These are phyloP conservation scores for Lophius piscatorius DNA, from an alignment of 2,113 vertebrate species.

Conservation along the genomic window DNA sequence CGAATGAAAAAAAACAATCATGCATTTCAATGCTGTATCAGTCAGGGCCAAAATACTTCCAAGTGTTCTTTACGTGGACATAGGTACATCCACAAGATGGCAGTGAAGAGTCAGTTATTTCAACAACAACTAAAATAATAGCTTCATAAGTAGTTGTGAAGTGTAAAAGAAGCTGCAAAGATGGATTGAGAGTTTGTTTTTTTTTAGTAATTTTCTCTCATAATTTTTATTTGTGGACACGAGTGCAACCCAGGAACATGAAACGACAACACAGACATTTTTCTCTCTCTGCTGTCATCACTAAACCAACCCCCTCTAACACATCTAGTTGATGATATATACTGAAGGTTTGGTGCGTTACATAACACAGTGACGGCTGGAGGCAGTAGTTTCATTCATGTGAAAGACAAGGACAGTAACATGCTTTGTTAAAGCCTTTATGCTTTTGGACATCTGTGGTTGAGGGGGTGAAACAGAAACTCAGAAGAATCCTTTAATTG, in stretches of 20 bases:
- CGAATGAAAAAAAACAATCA: too few relatives aligned
- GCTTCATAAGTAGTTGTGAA: too few relatives aligned
- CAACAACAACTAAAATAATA: too few relatives aligned
- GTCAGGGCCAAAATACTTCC: too few relatives aligned
- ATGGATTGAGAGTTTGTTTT: too few relatives aligned
- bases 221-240: too few relatives aligned
- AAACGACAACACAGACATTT: conserved; percentile 21
- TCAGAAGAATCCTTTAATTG: neutral
- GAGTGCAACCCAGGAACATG: conserved; percentile 1
- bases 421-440: conserved; percentile 8
- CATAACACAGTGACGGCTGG: conserved; percentile 38
- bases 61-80: too few relatives aligned
- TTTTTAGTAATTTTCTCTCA: too few relatives aligned
- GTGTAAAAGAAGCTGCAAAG: too few relatives aligned
- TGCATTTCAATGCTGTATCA: too few relatives aligned
- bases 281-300: conserved; percentile 11
- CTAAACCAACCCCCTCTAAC: conserved; percentile 26
- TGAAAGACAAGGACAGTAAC: conserved; percentile 12
- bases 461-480: neutral
- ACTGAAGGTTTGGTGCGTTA: conserved; percentile 36
- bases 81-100: too few relatives aligned
- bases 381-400: conserved; percentile 13
- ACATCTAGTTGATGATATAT: conserved; percentile 44
- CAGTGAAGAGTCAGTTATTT: too few relatives aligned
- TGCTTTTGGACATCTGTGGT: neutral